phyloP scores from a whole-genome alignment of 2,797 vertebrate genomes.

The Anas flavirostris region DNA sequence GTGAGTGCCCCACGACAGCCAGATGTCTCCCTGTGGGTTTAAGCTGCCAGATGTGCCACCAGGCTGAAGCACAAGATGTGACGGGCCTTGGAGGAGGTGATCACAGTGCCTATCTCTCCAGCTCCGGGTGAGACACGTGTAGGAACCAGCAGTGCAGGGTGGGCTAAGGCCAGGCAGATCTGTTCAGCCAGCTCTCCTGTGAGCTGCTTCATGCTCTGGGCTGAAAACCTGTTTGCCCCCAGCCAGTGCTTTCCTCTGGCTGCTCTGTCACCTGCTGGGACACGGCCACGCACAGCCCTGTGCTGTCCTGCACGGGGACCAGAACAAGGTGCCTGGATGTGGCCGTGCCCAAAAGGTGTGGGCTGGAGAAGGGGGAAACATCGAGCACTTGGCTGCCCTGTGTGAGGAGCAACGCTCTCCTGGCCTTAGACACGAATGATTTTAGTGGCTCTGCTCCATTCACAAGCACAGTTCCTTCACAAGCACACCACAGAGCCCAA shows the following conservation, averaged over 20 bases:
- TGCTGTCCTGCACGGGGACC: neutral
- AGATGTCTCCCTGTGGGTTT: neutral
- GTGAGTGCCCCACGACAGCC: neutral
- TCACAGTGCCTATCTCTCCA: no score
- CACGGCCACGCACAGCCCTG: neutral
- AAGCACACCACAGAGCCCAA: neutral
- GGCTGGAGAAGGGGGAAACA: neutral
- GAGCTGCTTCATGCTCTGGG: fast-evolving
- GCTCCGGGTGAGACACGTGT: fast-evolving
- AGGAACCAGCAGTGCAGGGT: neutral
- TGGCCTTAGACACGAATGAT: neutral
- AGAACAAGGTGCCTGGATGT: neutral
- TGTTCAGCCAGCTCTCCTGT: neutral
- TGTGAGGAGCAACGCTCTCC: fast-evolving
- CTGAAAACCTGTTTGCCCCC: neutral
- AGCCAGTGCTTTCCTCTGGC: neutral
- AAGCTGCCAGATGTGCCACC: neutral
- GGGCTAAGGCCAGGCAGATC: neutral
- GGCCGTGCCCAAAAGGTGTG: neutral
- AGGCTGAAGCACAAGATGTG: no score
- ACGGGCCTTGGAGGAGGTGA: neutral
- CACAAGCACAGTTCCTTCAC: no score
- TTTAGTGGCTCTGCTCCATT: neutral
- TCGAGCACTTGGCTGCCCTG: neutral
- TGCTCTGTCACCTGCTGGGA: neutral